phyloP scores from a whole-genome alignment of 64 coral and sea anemone species.

The Actinia tenebrosa region DNA sequence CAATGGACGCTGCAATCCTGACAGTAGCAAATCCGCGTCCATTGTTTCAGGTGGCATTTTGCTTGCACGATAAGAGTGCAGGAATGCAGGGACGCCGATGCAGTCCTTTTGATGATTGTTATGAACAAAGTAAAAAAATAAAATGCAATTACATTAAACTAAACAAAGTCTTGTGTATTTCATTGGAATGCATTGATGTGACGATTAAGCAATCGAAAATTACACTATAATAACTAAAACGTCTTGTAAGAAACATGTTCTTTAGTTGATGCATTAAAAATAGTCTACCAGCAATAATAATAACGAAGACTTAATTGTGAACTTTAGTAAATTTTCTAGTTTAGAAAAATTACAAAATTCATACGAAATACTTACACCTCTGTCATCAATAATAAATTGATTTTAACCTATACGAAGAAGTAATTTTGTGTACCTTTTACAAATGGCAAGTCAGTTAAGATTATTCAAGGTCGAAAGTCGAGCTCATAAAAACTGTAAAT shows the following conservation, averaged over 20 bases:
- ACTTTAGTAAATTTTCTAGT: no score
- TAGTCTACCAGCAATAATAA: neutral
- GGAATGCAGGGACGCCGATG: neutral
- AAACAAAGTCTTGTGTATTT: neutral
- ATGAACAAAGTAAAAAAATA: neutral
- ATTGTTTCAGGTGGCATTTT: constrained; percentile 3
- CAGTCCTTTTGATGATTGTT: neutral
- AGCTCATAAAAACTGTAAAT: neutral
- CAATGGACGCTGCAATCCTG: constrained; percentile 22
- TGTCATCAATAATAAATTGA: no score
- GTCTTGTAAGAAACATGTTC: neutral
- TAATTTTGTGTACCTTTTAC: neutral
- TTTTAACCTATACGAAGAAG: no score
- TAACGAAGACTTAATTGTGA: no score
- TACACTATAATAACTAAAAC: no score
- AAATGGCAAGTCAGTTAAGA: neutral
- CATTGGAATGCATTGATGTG: neutral
- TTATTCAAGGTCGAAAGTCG: neutral
- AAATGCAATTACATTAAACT: neutral
- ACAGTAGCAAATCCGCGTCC: neutral
- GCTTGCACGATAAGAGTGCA: neutral
- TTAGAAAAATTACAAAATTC: no score
- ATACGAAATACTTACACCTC: no score
- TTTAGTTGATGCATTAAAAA: neutral
- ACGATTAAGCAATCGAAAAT: neutral